Conservation (phyloP, 2,113 vertebrate species). For the Pterocles gutturalis region DNA sequence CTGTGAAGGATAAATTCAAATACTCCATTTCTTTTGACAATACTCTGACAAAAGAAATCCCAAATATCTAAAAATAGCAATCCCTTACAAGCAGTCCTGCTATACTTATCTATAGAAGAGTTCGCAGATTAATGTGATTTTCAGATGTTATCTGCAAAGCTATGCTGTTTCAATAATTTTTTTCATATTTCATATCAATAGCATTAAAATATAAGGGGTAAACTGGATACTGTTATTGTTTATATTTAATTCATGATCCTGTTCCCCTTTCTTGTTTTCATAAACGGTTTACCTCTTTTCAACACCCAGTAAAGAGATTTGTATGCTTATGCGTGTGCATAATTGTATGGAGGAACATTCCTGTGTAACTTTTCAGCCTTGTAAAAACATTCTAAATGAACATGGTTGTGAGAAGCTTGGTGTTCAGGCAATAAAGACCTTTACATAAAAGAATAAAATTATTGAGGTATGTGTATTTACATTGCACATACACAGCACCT, state of each 20-base stretch:
- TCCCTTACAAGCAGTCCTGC: not conserved
- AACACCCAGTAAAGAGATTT: not conserved
- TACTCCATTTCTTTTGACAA: not conserved
- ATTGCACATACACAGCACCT: not conserved
- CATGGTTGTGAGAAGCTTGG: not conserved
- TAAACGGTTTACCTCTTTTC: not conserved
- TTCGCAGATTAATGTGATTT: not conserved
- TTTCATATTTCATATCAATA: not conserved
- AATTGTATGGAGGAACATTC: not conserved
- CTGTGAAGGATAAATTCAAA: not conserved
- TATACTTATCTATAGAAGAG: not conserved
- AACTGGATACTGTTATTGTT: not conserved
- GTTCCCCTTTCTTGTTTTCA: not conserved
- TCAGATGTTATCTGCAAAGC: not conserved
- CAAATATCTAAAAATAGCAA: not conserved
- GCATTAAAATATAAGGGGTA: slow-evolving; percentile 24
- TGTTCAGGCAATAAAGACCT: not conserved
- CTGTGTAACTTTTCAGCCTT: not conserved
- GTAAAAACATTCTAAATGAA: not conserved
- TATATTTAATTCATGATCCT: not conserved
- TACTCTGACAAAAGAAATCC: slow-evolving; percentile 9
- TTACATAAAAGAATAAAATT: not conserved
- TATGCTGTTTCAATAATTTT: not conserved
- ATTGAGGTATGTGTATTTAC: not conserved
- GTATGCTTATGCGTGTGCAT: not conserved